A percentile compares a stretch with the other conserved stretches of the same genome.
phyloP scores from a whole-genome alignment of 2,888 invertebrate species.

The Dicranocentrus wangi region DNA sequence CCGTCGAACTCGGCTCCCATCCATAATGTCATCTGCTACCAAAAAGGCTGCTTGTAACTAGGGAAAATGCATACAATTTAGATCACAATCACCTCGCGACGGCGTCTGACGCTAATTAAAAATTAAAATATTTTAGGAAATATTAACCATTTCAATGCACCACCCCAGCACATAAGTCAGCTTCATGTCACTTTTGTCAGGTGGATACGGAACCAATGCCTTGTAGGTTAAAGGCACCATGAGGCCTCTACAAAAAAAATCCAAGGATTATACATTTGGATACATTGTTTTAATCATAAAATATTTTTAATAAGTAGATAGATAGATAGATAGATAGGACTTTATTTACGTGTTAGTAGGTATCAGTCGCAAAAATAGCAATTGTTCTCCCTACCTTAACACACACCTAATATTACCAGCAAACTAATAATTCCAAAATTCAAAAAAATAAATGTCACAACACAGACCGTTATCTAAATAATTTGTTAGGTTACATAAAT shows the following conservation, averaged over 20 bases:
- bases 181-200: conserved; percentile 85
- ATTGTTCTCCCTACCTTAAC: no score
- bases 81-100: not conserved
- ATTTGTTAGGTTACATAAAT: not conserved
- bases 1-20: conserved; percentile 85
- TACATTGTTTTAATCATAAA: no score
- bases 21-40: conserved; percentile 94
- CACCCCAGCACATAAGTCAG: no score
- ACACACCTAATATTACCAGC: no score
- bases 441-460: not conserved
- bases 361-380: no score
- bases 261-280: no score
- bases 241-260: conserved; percentile 77
- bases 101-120: not conserved
- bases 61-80: conserved; percentile 74
- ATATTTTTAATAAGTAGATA: no score
- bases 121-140: conserved; percentile 66
- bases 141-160: conserved; percentile 95
- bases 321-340: no score
- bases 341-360: no score
- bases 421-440: no score
- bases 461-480: not conserved
- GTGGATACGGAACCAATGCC: conserved; percentile 80
- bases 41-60: conserved; percentile 92
- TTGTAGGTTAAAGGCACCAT: conserved; percentile 85